Evolutionary conservation across 2,113 vertebrate species (phyloP).

Genomic region (Nycticebus coucang): DNA sequence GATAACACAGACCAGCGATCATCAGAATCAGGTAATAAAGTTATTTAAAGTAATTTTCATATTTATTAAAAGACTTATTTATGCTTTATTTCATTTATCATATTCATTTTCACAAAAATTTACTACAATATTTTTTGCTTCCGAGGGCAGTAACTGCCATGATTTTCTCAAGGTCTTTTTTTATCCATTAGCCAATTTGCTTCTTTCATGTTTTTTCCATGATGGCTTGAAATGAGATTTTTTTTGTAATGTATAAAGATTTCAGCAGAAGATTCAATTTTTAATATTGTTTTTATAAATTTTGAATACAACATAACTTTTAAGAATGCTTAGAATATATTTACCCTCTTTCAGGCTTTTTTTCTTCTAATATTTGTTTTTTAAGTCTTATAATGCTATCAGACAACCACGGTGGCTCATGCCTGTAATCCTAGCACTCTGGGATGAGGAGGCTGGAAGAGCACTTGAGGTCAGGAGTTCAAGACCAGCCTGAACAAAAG

Average conservation of each 20-base stretch:
- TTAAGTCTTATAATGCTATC: not conserved
- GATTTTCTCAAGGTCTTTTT: not conserved
- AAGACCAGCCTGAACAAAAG: too few species aligned
- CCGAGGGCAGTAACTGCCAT: not conserved
- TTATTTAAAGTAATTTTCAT: not conserved
- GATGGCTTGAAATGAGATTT: not conserved
- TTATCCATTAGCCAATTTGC: constrained; percentile 6
- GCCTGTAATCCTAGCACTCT: too few species aligned
- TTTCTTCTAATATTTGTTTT: not conserved
- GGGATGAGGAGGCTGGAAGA: too few species aligned
- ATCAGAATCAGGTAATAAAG: constrained; percentile 87
- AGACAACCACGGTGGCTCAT: too few species aligned
- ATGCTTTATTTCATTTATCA: not conserved
- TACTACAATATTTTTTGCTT: not conserved
- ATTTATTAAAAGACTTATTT: not conserved
- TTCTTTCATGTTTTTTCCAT: not conserved
- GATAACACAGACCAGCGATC: constrained; percentile 84
- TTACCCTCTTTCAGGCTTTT: not conserved
- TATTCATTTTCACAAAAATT: constrained; percentile 32
- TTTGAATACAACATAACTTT: not conserved
- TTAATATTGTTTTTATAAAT: not conserved
- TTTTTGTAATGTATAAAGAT: not conserved
- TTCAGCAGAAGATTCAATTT: constrained; percentile 11
- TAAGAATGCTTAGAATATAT: not conserved
- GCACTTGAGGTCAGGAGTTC: too few species aligned